Base-by-base conservation (phyloP, 1,140 invertebrate genomes). In the Drosophila ogumai region DNA sequence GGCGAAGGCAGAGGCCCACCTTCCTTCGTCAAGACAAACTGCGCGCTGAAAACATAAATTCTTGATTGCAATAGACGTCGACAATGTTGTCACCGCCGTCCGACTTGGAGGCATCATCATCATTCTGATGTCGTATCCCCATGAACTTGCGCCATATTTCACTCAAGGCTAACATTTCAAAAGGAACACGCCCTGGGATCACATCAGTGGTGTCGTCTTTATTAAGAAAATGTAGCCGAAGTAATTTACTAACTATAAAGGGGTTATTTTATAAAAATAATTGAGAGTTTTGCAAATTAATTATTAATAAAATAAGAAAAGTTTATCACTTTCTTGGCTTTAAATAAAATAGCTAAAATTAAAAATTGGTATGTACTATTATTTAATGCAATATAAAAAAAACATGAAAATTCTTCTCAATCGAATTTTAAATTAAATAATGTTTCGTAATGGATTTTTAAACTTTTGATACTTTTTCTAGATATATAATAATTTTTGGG, bases 131-230 rank as follows among this genome's bases (percentile, higher is more conserved):
- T 78, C 75, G 66, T 74, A 81, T 74, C 66, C 73, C 78, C 85
- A 84, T 79, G 85, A 90, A 90, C 85, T 80, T 88, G 77, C 63
- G 80, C 84, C 77, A 88, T 88, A 82, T 88, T 80, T 87, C 84
- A 87, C 84, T 80, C 65, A 74, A 67, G 84, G 76, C 75, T 68
- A 77, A 49, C 76, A 66, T 71, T 75, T 80, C 84, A 74, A 87
- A 79, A 57, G 76, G 64, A 50, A 40, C 61, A 46, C 73, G 60
- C 59, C 66, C 63, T 50, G 68, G 56, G 44, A 61, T 34, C 68
- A 22, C 28, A 6, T 3, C 36, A 75, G 43, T 40, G 64, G 9
- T 41, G 72, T 8, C 54, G 6, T 13, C n/a, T 34, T 32, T 32
- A 31, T 40, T 13, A 9, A 41, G 3, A 5, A 17, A 60, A 10